Evolutionary conservation across 2,797 vertebrate species (phyloP), one percentile per base, ranked within the genome.

Genomic region (Scolopax bukidnonensis): DNA sequence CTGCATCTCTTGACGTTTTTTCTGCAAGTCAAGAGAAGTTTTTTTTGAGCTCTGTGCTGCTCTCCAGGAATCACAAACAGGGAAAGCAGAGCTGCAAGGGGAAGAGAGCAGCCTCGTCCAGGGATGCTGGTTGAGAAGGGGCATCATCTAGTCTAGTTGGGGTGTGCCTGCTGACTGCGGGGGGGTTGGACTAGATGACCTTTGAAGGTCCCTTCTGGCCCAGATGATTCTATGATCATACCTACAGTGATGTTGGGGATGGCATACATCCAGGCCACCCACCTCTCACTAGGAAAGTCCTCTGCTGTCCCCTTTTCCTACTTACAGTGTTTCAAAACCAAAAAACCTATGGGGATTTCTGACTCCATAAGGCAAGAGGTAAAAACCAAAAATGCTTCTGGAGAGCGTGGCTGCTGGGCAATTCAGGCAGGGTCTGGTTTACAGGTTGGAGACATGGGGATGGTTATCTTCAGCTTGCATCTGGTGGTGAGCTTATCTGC

Each of bases 61-160:
- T 93, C 30, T 91, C 65, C 54, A 86, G 61, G 76, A 95, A 82
- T 90, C 60, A 57, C 23, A 7, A 70, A 64, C 10, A 24, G 50
- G 51, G 32, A 90, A 84, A 64, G 50, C 24, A 63, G 59, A 93
- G 48, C 43, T 70, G n/a, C 63, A 53, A 69, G 27, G 25, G 19
- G 21, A 82, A 36, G 61, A 61, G 63, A 61, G 40, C 59, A 82
- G 54, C 67, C 15, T 76, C 1, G 2, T 59, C 13, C 60, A n/a
- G 43, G 33, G 54, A 19, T 1, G 5, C 16, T 80, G 48, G 13
- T 12, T 67, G 64, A 90, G 53, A 77, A 70, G 32, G 8, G 10
- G 6, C 43, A 23, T 48, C 33, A 36, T 36, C 36, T 36, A 36
- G 36, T 36, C 36, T 36, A 36, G 36, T 36, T 36, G 36, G 36